Conservation (phyloP, 2,113 vertebrate species). For the Cygnus buccinator region DNA sequence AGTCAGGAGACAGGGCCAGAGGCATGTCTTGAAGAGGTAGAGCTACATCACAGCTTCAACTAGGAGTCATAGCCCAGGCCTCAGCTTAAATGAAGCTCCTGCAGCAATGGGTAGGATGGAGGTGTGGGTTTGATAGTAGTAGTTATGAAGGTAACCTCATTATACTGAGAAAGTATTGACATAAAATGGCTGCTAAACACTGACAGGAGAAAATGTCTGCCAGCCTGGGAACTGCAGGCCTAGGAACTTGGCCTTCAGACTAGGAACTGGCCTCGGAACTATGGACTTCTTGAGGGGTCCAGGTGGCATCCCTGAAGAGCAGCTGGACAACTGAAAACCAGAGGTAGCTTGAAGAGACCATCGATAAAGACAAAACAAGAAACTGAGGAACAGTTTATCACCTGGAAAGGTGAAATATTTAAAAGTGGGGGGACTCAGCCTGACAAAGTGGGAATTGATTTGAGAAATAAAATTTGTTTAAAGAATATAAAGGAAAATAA, state of each 20-base stretch:
- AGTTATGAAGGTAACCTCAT: neutral
- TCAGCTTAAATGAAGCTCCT: neutral
- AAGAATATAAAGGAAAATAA: neutral
- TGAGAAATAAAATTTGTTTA: neutral
- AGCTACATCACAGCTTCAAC: neutral
- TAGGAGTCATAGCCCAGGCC: accelerated
- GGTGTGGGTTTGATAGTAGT: neutral
- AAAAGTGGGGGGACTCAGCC: neutral
- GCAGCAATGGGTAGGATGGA: neutral
- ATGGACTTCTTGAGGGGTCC: neutral
- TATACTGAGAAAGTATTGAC: neutral
- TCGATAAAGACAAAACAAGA: neutral
- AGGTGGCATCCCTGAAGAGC: neutral
- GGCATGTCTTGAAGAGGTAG: neutral
- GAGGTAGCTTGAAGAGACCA: neutral
- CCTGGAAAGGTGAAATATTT: neutral
- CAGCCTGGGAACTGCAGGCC: neutral
- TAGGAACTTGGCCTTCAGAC: neutral
- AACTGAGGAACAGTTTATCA: neutral
- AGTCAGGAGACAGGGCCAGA: neutral
- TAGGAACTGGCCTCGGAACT: neutral
- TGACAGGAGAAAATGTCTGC: neutral
- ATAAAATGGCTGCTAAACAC: neutral
- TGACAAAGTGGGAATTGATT: neutral
- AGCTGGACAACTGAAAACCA: neutral